phyloP scores from a whole-genome alignment of 2,113 vertebrate genomes.

The Probosciger aterrimus region DNA sequence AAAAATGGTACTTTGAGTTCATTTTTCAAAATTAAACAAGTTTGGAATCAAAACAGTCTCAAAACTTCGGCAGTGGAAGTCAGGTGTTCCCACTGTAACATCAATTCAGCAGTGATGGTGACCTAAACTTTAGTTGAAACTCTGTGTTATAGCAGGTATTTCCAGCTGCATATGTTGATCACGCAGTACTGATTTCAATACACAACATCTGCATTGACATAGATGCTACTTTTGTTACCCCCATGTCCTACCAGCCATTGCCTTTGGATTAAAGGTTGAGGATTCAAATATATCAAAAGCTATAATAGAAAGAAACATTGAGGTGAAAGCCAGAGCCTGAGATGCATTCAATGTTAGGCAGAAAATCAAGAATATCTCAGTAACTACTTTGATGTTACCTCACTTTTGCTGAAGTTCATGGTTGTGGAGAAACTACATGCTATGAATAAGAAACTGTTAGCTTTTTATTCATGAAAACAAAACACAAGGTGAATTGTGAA shows the following conservation, averaged over 20 bases:
- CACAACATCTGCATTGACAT: background rate
- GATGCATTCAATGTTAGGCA: background rate
- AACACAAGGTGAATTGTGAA: background rate
- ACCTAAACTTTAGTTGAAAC: background rate
- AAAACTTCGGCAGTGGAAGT: background rate
- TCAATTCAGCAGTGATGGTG: background rate
- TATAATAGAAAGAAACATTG: background rate
- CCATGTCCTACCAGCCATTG: background rate
- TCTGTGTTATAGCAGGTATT: background rate
- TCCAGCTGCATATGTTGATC: background rate
- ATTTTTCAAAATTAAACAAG: background rate
- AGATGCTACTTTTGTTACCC: background rate
- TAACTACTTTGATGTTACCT: background rate
- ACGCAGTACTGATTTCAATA: background rate
- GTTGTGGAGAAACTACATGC: background rate
- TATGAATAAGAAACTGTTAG: background rate
- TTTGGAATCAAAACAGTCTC: background rate
- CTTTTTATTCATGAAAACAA: background rate
- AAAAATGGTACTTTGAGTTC: background rate
- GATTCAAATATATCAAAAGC: background rate
- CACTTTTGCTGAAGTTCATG: background rate
- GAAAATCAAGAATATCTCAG: background rate
- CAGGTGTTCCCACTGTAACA: background rate
- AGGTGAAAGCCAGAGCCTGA: background rate
- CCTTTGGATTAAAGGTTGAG: background rate